A percentile compares a stretch with the other conserved stretches of the same genome.
These are phyloP conservation scores for Trogon melanurus DNA, from an alignment of 2,113 vertebrate genomes.

Conservation along the genomic window DNA sequence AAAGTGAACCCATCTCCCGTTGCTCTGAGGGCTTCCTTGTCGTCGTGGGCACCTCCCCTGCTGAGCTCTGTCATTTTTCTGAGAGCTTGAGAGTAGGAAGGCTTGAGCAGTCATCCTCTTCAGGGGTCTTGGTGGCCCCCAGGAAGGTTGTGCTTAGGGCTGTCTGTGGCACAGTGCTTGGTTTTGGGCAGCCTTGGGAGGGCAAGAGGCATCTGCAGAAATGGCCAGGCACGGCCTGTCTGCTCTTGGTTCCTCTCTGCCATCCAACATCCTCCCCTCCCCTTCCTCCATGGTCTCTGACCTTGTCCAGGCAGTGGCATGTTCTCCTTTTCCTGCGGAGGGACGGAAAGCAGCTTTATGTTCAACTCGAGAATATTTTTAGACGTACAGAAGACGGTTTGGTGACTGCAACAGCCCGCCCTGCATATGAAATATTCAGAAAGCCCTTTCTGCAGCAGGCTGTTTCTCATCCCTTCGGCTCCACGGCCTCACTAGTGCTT, in stretches of 20 bases:
- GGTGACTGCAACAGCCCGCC: neutral
- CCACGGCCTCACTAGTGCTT: neutral
- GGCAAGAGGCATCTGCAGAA: neutral
- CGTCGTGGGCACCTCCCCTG: neutral
- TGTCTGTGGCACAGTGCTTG: rapidly evolving
- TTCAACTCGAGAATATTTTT: constrained; percentile 25
- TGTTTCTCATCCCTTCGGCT: neutral
- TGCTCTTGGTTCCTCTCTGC: constrained; percentile 26
- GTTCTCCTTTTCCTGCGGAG: constrained; percentile 32
- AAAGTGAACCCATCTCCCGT: neutral
- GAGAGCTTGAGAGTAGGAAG: neutral
- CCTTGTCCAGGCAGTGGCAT: constrained; percentile 21
- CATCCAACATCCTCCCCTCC: rapidly evolving
- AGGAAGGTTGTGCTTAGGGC: neutral
- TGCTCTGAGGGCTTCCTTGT: neutral
- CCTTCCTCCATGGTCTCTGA: neutral
- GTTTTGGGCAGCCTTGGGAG: neutral
- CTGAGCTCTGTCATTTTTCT: neutral
- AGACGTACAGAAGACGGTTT: neutral
- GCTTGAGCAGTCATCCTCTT: neutral
- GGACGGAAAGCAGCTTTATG: constrained; percentile 7
- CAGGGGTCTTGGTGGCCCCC: neutral
- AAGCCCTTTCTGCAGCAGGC: neutral
- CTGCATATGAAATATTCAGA: neutral
- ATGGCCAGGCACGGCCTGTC: neutral